These are phyloP conservation scores for Chrysolina haemoptera DNA, from an alignment of 2,888 invertebrate genomes.

Conservation along the genomic window DNA sequence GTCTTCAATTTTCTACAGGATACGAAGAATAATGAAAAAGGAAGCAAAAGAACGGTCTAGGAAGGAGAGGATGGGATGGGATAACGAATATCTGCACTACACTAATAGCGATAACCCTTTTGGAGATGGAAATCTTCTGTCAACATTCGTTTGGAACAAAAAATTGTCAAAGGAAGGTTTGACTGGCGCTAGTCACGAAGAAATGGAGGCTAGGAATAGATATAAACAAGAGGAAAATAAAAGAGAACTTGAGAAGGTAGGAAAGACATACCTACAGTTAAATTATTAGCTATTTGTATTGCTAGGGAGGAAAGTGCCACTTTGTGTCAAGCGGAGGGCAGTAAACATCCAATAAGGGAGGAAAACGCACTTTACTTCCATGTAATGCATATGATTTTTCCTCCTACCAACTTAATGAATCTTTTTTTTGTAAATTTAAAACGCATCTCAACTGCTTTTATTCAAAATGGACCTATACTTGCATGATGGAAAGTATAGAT, in stretches of 20 bases:
- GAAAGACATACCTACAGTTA: not conserved
- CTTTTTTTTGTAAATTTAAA: too few species aligned
- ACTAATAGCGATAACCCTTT: constrained; percentile 99
- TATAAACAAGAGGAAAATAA: constrained; percentile 93
- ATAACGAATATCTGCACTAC: constrained; percentile 96
- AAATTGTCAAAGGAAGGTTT: constrained; percentile 96
- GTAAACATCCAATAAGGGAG: too few species aligned
- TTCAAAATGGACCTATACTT: too few species aligned
- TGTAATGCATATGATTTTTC: too few species aligned
- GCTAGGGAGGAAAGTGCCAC: too few species aligned
- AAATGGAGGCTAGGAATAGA: constrained; percentile 86
- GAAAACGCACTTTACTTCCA: too few species aligned
- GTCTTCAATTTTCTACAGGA: constrained; percentile 41
- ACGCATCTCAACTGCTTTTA: too few species aligned
- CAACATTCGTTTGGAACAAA: constrained; percentile 97
- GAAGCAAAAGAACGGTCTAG: constrained; percentile 90
- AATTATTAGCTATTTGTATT: too few species aligned
- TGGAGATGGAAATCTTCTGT: constrained; percentile 94
- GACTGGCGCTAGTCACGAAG: constrained; percentile 81
- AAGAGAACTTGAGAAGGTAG: constrained; percentile 90
- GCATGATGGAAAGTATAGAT: too few species aligned
- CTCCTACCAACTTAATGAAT: too few species aligned
- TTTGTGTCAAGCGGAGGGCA: too few species aligned
- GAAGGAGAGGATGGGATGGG: constrained; percentile 97
- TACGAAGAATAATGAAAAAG: constrained; percentile 89